Conservation (phyloP, 1,140 invertebrate species). For the Colletes latitarsis region DNA sequence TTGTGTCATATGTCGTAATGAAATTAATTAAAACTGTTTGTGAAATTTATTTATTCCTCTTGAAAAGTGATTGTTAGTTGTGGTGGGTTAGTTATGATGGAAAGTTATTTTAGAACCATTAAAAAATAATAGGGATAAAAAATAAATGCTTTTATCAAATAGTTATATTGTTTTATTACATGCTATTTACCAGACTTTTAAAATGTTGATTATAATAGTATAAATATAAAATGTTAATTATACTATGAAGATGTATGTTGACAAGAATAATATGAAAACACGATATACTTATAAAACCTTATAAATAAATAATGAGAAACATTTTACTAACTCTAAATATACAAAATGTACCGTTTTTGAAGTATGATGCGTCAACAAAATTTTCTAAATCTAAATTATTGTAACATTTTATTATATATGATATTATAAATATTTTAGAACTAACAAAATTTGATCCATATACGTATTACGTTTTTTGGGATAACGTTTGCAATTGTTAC, state of each 20-base stretch:
- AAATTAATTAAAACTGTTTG: too few relatives aligned
- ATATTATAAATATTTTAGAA: not conserved
- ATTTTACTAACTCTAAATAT: not conserved
- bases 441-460: not conserved
- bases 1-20: too few relatives aligned
- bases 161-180: not conserved
- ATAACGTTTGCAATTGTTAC: not conserved
- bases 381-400: not conserved
- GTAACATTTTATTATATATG: not conserved
- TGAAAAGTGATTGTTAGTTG: too few relatives aligned
- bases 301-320: conserved; percentile 1
- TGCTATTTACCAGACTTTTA: too few relatives aligned
- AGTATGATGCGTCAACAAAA: not conserved
- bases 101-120: too few relatives aligned
- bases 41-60: too few relatives aligned
- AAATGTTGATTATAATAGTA: not conserved
- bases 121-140: not conserved
- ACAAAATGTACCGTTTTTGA: not conserved
- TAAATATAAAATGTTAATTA: not conserved
- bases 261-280: not conserved
- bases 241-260: not conserved
- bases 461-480: not conserved
- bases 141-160: not conserved
- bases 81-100: too few relatives aligned
- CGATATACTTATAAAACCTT: not conserved